These are phyloP conservation scores for Spinus pinus DNA, from an alignment of 2,797 vertebrate species.

Conservation along the genomic window DNA sequence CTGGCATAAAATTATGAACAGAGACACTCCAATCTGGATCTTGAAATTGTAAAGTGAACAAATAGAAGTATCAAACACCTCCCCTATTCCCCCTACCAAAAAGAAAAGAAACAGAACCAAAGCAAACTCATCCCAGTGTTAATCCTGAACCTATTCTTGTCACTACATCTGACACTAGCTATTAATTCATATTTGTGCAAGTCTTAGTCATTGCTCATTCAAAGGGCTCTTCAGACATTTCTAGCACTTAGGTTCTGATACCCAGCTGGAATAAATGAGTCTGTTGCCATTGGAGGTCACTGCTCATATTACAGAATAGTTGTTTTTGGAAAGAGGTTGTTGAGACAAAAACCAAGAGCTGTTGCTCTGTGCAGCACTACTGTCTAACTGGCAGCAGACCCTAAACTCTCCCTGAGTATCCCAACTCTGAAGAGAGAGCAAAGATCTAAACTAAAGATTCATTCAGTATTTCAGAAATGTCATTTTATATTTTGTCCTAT, in stretches of 20 bases:
- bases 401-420: neutral
- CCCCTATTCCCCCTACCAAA: fast-evolving
- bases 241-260: neutral
- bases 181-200: neutral
- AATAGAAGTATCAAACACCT: neutral
- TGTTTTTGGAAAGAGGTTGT: neutral
- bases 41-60: neutral
- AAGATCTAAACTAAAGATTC: neutral
- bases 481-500: neutral
- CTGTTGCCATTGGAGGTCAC: neutral
- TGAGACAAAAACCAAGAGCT: neutral
- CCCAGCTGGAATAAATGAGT: neutral
- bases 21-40: neutral
- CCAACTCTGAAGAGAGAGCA: neutral
- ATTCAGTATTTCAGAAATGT: neutral
- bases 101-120: neutral
- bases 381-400: neutral
- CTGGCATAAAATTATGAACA: neutral
- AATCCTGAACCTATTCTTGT: neutral
- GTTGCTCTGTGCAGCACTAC: neutral
- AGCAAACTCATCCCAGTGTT: neutral
- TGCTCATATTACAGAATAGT: neutral
- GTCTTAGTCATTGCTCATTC: neutral
- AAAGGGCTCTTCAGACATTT: neutral
- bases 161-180: neutral